Evolutionary conservation across 2,113 vertebrate genomes (phyloP).

Genomic region (Trogon melanurus): DNA sequence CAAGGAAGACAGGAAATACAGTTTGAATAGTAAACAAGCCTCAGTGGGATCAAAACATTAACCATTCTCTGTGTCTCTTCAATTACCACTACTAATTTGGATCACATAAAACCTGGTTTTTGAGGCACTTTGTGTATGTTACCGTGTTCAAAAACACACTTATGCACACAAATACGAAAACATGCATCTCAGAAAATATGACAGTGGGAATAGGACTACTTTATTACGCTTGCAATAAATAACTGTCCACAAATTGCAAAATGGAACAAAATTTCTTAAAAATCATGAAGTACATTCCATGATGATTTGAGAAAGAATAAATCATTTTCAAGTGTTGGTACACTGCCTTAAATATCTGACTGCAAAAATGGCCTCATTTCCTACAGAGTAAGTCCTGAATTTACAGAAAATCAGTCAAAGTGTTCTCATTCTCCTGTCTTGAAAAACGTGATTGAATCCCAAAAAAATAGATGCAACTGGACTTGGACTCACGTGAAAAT

Average conservation of each 20-base stretch:
- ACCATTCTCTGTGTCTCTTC: slow-evolving; percentile 4
- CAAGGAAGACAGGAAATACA: slow-evolving; percentile 40
- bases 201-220: not conserved
- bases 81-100: slow-evolving; percentile 11
- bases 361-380: not conserved
- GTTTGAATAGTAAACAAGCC: not conserved
- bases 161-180: not conserved
- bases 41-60: slow-evolving; percentile 42
- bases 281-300: not conserved
- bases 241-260: not conserved
- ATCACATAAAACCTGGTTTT: slow-evolving; percentile 1
- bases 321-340: not conserved
- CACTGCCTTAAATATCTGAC: not conserved
- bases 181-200: not conserved
- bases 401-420: not conserved
- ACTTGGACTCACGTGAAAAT: not conserved
- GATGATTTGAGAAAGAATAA: not conserved
- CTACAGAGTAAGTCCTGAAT: not conserved
- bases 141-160: not conserved
- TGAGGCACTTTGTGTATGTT: not conserved
- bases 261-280: not conserved
- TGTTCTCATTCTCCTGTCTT: not conserved
- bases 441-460: not conserved
- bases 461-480: not conserved
- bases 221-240: not conserved